These are phyloP conservation scores for Loripinus fragilis DNA, from an alignment of 2,888 invertebrate genomes.

Conservation along the genomic window DNA sequence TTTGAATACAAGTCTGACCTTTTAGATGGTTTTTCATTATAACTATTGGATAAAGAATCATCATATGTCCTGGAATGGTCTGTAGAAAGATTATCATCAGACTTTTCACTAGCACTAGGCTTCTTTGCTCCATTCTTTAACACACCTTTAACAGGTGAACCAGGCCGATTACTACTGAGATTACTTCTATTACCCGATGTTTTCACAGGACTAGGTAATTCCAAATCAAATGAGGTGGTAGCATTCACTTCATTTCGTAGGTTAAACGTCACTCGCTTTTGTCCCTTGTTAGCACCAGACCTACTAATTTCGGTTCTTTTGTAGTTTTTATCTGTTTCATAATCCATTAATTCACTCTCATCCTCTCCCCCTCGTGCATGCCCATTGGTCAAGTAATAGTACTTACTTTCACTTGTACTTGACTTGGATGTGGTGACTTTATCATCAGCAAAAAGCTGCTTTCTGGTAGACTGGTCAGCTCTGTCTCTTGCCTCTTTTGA, in stretches of 20 bases:
- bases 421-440: constrained; percentile 38
- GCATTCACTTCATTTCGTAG: constrained; percentile 62
- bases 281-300: constrained; percentile 52
- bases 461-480: constrained; percentile 55
- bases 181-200: constrained; percentile 48
- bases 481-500: constrained; percentile 41
- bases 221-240: constrained; percentile 77
- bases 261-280: constrained; percentile 74
- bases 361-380: constrained; percentile 35
- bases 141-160: constrained; percentile 67
- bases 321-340: constrained; percentile 41
- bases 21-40: constrained; percentile 35
- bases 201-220: constrained; percentile 75
- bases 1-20: constrained; percentile 44
- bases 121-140: constrained; percentile 61
- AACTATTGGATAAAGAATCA: constrained; percentile 56
- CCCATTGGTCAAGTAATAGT: constrained; percentile 56
- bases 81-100: constrained; percentile 50
- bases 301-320: constrained; percentile 50
- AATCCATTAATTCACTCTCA: constrained; percentile 34
- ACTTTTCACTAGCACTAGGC: constrained; percentile 35
- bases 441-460: constrained; percentile 66
- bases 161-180: constrained; percentile 46
- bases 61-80: constrained; percentile 65
- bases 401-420: constrained; percentile 63